Percentiles rank a stretch among this genome's conserved stretches.
These are phyloP conservation scores for Aleiodes testaceus DNA, from an alignment of 2,888 invertebrate species.

Conservation along the genomic window DNA sequence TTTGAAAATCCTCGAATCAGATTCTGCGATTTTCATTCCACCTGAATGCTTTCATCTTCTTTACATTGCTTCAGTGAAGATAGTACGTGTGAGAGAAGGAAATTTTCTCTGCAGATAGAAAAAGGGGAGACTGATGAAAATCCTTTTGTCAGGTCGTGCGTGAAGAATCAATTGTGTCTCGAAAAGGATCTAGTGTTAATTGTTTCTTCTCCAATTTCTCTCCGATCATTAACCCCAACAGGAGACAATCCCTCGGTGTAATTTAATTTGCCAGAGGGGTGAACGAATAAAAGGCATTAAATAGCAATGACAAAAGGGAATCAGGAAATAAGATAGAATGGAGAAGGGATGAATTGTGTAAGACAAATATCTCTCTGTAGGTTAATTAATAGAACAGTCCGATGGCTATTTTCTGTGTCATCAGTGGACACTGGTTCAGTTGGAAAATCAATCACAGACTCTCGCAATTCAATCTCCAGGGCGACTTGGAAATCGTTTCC, in stretches of 20 bases:
- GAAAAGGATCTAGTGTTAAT: not conserved
- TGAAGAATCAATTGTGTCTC: not conserved
- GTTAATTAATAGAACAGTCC: conserved; percentile 6
- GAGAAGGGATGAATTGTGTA: not conserved
- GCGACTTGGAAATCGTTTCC: conserved; percentile 39
- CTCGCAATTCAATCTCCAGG: conserved; percentile 41
- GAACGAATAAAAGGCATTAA: not conserved
- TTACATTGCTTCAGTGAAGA: too few relatives aligned
- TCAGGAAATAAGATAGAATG: not conserved
- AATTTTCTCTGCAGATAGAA: too few relatives aligned
- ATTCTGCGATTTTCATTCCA: too few relatives aligned
- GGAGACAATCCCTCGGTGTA: not conserved
- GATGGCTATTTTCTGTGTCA: not conserved
- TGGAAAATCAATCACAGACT: not conserved
- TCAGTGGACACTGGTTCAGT: not conserved
- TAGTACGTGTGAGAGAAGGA: too few relatives aligned
- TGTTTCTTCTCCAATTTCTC: not conserved
- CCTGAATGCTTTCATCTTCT: too few relatives aligned
- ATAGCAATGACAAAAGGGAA: not conserved
- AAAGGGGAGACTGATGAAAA: too few relatives aligned
- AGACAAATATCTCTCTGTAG: conserved; percentile 1
- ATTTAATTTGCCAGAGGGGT: not conserved
- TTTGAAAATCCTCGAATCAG: too few relatives aligned
- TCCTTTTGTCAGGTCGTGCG: not conserved
- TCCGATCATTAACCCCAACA: not conserved